These are phyloP conservation scores for Lasioglossum morio DNA, from an alignment of 2,888 invertebrate genomes.

Conservation along the genomic window DNA sequence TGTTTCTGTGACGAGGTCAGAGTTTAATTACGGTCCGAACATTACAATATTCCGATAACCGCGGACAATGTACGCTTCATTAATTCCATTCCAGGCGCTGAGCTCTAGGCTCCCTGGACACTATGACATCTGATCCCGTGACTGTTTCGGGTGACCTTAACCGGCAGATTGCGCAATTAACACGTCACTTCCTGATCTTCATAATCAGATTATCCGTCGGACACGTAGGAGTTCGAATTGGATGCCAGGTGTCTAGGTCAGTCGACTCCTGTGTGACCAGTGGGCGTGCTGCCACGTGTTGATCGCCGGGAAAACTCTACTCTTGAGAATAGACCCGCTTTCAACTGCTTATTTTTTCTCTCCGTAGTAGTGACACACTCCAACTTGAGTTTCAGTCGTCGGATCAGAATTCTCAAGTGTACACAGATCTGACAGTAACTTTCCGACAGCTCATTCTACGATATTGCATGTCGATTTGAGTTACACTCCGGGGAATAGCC, in stretches of 20 bases:
- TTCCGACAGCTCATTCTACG: neutral
- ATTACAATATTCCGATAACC: conserved; percentile 15
- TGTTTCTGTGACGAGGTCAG: neutral
- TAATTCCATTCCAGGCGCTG: conserved; percentile 24
- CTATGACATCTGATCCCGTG: neutral
- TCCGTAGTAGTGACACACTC: neutral
- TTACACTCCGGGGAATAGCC: neutral
- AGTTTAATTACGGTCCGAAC: neutral
- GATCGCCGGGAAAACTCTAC: neutral
- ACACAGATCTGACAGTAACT: neutral
- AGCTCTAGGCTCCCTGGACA: neutral
- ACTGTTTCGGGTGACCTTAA: conserved; percentile 50
- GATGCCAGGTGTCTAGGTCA: neutral
- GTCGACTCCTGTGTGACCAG: neutral
- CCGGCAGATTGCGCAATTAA: conserved; percentile 52
- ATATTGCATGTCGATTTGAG: neutral
- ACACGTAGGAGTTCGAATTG: conserved; percentile 22
- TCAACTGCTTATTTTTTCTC: neutral
- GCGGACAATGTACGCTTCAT: conserved; percentile 31
- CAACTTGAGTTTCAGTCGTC: neutral
- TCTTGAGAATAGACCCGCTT: neutral
- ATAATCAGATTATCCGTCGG: conserved; percentile 50
- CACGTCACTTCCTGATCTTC: conserved; percentile 46
- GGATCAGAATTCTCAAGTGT: neutral
- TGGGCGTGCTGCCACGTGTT: neutral